phyloP scores from a whole-genome alignment of 1,140 invertebrate species.

The Melipona quadrifasciata region DNA sequence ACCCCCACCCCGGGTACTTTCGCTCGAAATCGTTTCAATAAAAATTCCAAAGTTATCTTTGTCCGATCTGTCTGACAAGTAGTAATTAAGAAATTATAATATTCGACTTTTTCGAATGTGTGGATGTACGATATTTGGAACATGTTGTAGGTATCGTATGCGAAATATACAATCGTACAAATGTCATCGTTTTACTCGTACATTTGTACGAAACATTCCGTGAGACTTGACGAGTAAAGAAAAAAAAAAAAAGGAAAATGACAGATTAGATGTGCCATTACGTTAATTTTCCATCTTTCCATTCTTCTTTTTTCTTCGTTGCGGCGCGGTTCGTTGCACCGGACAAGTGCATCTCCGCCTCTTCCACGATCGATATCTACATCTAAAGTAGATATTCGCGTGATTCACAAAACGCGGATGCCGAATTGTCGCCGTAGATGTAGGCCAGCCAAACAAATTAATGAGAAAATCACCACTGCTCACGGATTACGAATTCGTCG shows the following conservation, averaged over 20 bases:
- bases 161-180: background rate
- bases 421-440: background rate
- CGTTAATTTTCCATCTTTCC: constrained; percentile 13
- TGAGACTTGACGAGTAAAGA: background rate
- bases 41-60: background rate
- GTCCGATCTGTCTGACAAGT: background rate
- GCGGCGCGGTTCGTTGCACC: constrained; percentile 12
- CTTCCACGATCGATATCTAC: constrained; percentile 15
- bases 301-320: background rate
- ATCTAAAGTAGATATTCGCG: constrained; percentile 34
- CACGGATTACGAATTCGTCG: background rate
- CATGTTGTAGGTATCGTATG: background rate
- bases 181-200: background rate
- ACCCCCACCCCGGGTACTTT: background rate
- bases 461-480: background rate
- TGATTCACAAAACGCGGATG: constrained; percentile 5
- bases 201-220: background rate
- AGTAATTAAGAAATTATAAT: background rate
- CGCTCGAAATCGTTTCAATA: background rate
- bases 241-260: background rate
- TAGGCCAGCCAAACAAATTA: background rate
- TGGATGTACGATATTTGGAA: background rate
- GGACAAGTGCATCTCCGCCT: constrained; percentile 43
- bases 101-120: background rate
- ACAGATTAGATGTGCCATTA: constrained; percentile 21